Evolutionary conservation across 2,113 vertebrate genomes (phyloP).

Genomic region (Riparia riparia): DNA sequence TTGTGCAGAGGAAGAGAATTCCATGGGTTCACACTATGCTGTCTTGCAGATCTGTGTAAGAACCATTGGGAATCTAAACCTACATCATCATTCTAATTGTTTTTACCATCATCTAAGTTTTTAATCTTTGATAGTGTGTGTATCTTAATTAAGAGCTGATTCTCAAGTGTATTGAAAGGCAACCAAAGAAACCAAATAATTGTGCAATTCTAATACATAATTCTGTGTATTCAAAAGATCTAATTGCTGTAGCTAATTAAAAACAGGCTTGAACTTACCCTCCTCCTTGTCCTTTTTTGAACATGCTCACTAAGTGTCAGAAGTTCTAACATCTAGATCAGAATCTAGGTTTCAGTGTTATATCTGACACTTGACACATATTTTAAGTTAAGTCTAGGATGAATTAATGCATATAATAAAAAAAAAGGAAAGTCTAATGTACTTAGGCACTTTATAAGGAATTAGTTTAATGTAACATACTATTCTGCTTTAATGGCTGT

Average conservation of each 20-base stretch:
- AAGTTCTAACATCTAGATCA: background rate
- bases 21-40: background rate
- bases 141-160: constrained; percentile 60
- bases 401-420: constrained; percentile 16
- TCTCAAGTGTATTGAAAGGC: constrained; percentile 65
- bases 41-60: background rate
- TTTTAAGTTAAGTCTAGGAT: constrained; percentile 4
- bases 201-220: constrained; percentile 34
- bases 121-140: constrained; percentile 53
- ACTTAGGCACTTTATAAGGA: background rate
- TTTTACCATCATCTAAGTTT: constrained; percentile 50
- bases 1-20: background rate
- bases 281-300: constrained; percentile 1
- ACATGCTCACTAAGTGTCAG: background rate
- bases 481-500: constrained; percentile 1
- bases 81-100: constrained; percentile 63
- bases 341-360: background rate
- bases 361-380: background rate
- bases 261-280: constrained; percentile 3
- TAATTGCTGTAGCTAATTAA: constrained; percentile 55
- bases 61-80: constrained; percentile 35
- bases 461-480: constrained; percentile 2
- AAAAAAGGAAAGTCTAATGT: background rate
- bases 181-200: constrained; percentile 56
- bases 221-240: constrained; percentile 3